Evolutionary conservation across 2,888 invertebrate genomes (phyloP), one percentile per base, ranked within the genome.

Genomic region (Leptinotarsa peninsularis): DNA sequence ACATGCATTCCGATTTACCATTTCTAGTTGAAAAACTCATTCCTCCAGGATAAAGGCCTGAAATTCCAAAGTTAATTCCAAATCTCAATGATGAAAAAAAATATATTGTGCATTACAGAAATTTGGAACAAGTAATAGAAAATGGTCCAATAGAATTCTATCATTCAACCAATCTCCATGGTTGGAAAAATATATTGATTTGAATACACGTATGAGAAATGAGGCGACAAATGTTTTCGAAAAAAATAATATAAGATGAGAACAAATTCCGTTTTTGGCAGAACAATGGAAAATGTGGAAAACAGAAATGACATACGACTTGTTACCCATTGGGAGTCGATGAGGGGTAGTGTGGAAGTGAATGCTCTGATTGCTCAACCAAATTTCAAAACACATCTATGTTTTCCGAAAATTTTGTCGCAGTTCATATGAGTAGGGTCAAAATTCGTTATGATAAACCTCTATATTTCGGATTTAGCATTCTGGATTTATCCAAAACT

Each of bases 251-350:
- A 80, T 23, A 23, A 23, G 23, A 77, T 87, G 15, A 85, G 87
- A 83, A 88, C 86, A 66, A 88, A 88, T 78, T 77, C 85, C 0
- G 79, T 87, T 2, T 88, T 85, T 78, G 87, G 88, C 0, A 88
- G 88, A 82, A 85, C 85, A 3, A 87, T 88, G 85, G 88, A 88
- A 80, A 88, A 89, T 82, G 84, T 87, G 14, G 79, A 86, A 10
- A 49, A 49, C 15, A 15, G 60, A 88, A 87, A 52, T 80, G 83
- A 75, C 80, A 83, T n/a, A 50, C 50, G 50, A 50, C 13, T 50
- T 10, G 50, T 50, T 13, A 50, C 83, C 7, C 81, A 85, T 67
- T 87, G 85, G 85, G 80, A 83, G 60, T 82, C 83, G 75, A 72
- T 63, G 10, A 80, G 82, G 43, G 83, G 49, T 10, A 60, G 27